Percentiles rank a stretch among this genome's conserved stretches.
Evolutionary conservation across 2,113 vertebrate species (phyloP).

Genomic region (Canis aureus): DNA sequence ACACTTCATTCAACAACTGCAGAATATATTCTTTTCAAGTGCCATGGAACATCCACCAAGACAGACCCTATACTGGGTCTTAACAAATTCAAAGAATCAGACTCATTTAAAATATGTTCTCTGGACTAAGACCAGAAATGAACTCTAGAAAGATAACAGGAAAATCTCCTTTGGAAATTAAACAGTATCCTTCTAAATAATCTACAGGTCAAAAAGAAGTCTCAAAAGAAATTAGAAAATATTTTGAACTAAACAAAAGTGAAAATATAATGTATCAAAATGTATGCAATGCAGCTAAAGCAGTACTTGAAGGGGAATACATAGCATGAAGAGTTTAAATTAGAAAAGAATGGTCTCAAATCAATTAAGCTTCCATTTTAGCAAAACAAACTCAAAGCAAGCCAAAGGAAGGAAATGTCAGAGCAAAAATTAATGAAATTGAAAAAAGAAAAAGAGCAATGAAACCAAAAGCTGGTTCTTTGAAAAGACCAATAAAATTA

Average conservation of each 20-base stretch:
- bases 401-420: not conserved
- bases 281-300: not conserved
- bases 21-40: not conserved
- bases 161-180: constrained; percentile 27
- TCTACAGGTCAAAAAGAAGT: not conserved
- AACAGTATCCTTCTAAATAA: constrained; percentile 19
- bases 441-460: constrained; percentile 15
- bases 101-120: constrained; percentile 24
- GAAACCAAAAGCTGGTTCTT: constrained; percentile 16
- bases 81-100: constrained; percentile 9
- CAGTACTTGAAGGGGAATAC: not conserved
- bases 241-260: constrained; percentile 21
- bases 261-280: constrained; percentile 1
- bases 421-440: not conserved
- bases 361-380: not conserved
- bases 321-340: not conserved
- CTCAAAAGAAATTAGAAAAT: constrained; percentile 1
- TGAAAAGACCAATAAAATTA: constrained; percentile 1
- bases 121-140: constrained; percentile 3
- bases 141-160: constrained; percentile 3
- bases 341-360: not conserved
- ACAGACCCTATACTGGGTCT: not conserved
- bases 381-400: constrained; percentile 48
- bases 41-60: not conserved
- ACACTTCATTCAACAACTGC: not conserved